Base-by-base conservation (phyloP, 2,888 invertebrate species). In the Limnephilus lunatus region DNA sequence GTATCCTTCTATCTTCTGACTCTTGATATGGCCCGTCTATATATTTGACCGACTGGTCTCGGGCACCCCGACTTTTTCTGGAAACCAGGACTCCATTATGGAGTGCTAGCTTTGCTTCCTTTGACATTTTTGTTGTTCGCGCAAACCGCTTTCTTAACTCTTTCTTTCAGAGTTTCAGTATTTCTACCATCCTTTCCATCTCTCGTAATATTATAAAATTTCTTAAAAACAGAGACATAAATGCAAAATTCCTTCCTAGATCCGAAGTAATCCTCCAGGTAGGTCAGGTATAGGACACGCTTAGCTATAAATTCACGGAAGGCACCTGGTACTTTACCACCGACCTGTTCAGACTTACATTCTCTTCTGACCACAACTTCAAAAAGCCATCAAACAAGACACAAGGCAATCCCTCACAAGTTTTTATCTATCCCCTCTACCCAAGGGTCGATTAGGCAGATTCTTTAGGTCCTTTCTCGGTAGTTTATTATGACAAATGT, bases 401-500 rank as follows among this genome's bases (percentile, higher is more conserved):
- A 25, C 53, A 9, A 9, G 68, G 68, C 68, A 9, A 68, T 68
- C 68, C 68, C 25, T 68, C 68, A 25, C 68, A 19, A 19, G 53
- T 53, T 68, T 68, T 68, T 68, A 68, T 68, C 68, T 68, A 68
- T n/a, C 68, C 68, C 48, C n/a, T 68, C 68, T 68, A 53, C 53
- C 53, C 53, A 19, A 53, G 53, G 19, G 25, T 68, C 25, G 68
- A 68, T 68, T 68, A 68, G 68, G 25, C 68, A 25, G 48, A 15
- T 48, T 48, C 82, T 82, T 82, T 30, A n/a, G 31, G 25, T 87
- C 68, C 87, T 25, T 89, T 89, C 88, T 32, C 44, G 35, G 88
- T 89, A 89, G 81, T 31, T 80, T 89, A 89, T 89, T 89, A 39
- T 89, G 88, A 89, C 88, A 81, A 89, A 89, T 89, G 88, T 32